phyloP scores from a whole-genome alignment of 2,888 invertebrate species.

The Athalia cordata region DNA sequence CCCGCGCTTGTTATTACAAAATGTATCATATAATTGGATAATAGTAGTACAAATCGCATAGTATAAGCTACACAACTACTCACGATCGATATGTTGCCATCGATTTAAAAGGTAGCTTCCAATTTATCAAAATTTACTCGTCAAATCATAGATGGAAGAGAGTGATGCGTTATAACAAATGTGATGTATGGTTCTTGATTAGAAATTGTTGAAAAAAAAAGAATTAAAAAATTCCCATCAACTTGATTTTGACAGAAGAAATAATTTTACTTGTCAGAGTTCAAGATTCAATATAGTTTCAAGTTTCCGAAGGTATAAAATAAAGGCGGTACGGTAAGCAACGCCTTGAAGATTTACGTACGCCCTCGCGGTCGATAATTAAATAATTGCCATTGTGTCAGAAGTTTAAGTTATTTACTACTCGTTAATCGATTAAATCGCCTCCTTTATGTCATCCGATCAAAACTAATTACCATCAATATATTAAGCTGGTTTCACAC shows the following conservation, averaged over 20 bases:
- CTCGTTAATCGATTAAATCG: constrained; percentile 39
- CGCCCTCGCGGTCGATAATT: background rate
- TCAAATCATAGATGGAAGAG: constrained; percentile 3
- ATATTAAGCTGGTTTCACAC: constrained; percentile 6
- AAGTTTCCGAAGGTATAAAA: too few species aligned
- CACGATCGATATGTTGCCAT: background rate
- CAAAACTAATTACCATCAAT: constrained; percentile 30
- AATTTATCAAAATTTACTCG: constrained; percentile 15
- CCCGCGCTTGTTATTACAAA: constrained; percentile 32
- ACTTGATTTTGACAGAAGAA: too few species aligned
- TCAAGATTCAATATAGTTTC: too few species aligned
- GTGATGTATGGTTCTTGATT: too few species aligned
- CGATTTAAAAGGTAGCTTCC: constrained; percentile 18
- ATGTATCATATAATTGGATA: constrained; percentile 27
- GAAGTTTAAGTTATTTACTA: constrained; percentile 33
- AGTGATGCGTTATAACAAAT: too few species aligned
- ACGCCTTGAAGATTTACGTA: background rate
- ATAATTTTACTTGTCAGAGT: too few species aligned
- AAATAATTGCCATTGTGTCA: constrained; percentile 41
- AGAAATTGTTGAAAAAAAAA: too few species aligned
- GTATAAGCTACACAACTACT: background rate
- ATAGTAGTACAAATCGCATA: constrained; percentile 24
- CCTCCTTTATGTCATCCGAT: constrained; percentile 37
- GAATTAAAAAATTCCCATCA: too few species aligned
- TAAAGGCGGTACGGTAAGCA: too few species aligned